Conservation (phyloP, 2,888 invertebrate species). For the Isoperla grammatica region DNA sequence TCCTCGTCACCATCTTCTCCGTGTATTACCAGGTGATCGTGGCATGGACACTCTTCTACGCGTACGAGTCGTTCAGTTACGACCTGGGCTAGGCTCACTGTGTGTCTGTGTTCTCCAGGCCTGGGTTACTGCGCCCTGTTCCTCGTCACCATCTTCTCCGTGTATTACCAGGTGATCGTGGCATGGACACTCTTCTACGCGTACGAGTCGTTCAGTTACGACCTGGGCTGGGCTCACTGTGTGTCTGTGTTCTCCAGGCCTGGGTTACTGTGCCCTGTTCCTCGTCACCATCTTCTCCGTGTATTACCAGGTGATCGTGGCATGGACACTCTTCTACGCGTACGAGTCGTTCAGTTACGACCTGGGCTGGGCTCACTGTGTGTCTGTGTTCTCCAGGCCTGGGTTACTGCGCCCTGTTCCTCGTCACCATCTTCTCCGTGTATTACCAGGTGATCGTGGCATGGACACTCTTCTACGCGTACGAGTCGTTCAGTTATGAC, state of each 20-base stretch:
- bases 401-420: too few relatives aligned
- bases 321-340: conserved; percentile 48
- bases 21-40: conserved; percentile 50
- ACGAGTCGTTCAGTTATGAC: conserved; percentile 41
- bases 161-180: conserved; percentile 50
- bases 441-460: too few relatives aligned
- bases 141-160: conserved; percentile 45
- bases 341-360: conserved; percentile 41
- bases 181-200: conserved; percentile 49
- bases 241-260: too few relatives aligned
- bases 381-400: too few relatives aligned
- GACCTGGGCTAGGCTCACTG: conserved; percentile 38
- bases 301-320: conserved; percentile 50
- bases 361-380: conserved; percentile 38
- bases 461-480: too few relatives aligned
- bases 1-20: conserved; percentile 45
- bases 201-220: conserved; percentile 41
- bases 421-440: too few relatives aligned
- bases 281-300: conserved; percentile 46
- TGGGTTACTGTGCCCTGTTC: conserved; percentile 49
- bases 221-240: conserved; percentile 37
- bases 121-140: conserved; percentile 50
- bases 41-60: conserved; percentile 48
- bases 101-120: too few relatives aligned
- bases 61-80: conserved; percentile 42